These are phyloP conservation scores for Martes flavigula DNA, from an alignment of 2,797 vertebrate genomes.

Conservation along the genomic window DNA sequence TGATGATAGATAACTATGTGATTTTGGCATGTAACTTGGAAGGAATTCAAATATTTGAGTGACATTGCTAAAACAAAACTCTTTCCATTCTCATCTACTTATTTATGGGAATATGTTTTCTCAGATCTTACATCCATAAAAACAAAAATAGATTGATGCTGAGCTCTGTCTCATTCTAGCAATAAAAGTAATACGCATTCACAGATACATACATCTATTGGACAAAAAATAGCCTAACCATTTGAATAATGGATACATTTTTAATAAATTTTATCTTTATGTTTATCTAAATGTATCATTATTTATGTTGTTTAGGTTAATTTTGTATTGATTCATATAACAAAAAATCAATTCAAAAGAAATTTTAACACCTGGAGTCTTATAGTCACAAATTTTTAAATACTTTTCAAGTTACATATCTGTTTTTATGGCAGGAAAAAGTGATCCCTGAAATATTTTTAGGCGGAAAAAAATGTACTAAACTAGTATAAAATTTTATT, in stretches of 20 bases:
- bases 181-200: slow-evolving; percentile 47
- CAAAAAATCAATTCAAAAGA: slow-evolving; percentile 35
- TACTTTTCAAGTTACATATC: not conserved
- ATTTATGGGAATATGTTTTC: slow-evolving; percentile 63
- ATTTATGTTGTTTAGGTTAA: slow-evolving; percentile 19
- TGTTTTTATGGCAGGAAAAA: not conserved
- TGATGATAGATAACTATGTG: slow-evolving; percentile 72
- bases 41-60: slow-evolving; percentile 63
- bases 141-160: slow-evolving; percentile 41
- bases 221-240: slow-evolving; percentile 33
- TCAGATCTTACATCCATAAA: slow-evolving; percentile 42
- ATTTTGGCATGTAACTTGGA: slow-evolving; percentile 71
- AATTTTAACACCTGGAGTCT: not conserved
- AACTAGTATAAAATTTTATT: not conserved
- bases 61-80: slow-evolving; percentile 63
- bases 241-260: not conserved
- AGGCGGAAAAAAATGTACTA: not conserved
- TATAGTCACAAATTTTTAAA: slow-evolving; percentile 7
- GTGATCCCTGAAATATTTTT: not conserved
- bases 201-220: not conserved
- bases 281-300: slow-evolving; percentile 31
- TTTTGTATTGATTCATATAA: not conserved
- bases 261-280: slow-evolving; percentile 39
- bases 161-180: slow-evolving; percentile 29
- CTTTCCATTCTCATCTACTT: slow-evolving; percentile 49